Evolutionary conservation across 2,113 vertebrate genomes (phyloP), one percentile per base, ranked within the genome.

Genomic region (Myrmecophaga tridactyla): DNA sequence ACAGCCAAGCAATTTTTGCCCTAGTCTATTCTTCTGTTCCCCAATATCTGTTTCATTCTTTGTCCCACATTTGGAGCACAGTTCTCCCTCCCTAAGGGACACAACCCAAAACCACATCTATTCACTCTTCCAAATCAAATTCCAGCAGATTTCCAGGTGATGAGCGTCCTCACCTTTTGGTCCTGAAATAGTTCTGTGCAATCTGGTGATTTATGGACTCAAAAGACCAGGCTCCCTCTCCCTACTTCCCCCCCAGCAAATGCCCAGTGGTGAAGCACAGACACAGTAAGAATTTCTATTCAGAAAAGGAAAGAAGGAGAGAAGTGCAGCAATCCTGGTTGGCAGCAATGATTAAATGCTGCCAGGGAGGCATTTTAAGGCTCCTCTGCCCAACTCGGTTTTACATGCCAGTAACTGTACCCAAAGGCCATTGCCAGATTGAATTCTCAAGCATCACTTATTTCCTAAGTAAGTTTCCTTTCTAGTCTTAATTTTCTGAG

Each of bases 31-130:
- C 73, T 72, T 60, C 20, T 23, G 31, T 17, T 36, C 7, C 21
- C 34, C 21, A 34, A 20, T 60, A 48, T 58, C 3, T 84, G 31
- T 36, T 34, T 73, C 21, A 58, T 3, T 82, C 53, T 25, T 70
- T 4, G 0, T 76, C 63, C 41, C 8, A n/a, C 4, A 5, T 27
- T 9, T 17, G 2, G 34, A 7, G 36, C 6, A 4, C 31, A 31
- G 51, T 58, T 8, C 17, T 53, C 14, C 69, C 48, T 69, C 58
- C 48, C 62, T 51, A 43, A 31, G 17, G 23, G 18, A 46, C 21
- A 62, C 92, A 18, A 3, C 6, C 23, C 18, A n/a, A 34, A 15
- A 41, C 20, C 21, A 31, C 60, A 31, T 20, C 3, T 41, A 36
- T 36, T 67, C 9, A 0, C n/a, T 51, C 31, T 31, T 78, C 41